phyloP scores from a whole-genome alignment of 2,888 invertebrate species.

The Parascotia fuliginaria region DNA sequence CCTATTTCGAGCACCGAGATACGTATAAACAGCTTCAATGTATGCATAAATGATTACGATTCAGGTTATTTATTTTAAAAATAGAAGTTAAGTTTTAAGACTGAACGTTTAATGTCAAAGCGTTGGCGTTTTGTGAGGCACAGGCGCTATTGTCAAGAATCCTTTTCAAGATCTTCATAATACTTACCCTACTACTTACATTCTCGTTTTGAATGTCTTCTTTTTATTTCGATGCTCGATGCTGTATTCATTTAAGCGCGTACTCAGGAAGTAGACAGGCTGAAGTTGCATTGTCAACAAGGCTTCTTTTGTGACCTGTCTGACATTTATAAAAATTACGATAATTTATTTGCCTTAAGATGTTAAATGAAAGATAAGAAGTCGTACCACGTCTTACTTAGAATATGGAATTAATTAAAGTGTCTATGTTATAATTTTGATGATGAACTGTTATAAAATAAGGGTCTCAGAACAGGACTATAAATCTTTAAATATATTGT shows the following conservation, averaged over 20 bases:
- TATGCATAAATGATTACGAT: slow-evolving; percentile 33
- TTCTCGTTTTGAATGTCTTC: slow-evolving; percentile 16
- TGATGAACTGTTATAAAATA: background rate
- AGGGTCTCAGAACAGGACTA: background rate
- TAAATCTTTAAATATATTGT: background rate
- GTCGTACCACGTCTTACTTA: background rate
- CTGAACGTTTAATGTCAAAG: slow-evolving; percentile 16
- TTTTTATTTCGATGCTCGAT: slow-evolving; percentile 41
- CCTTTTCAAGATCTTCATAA: slow-evolving; percentile 41
- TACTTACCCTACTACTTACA: slow-evolving; percentile 20
- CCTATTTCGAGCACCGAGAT: slow-evolving; percentile 57
- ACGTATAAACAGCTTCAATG: slow-evolving; percentile 28
- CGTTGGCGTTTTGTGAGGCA: slow-evolving; percentile 32
- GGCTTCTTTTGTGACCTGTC: slow-evolving; percentile 31
- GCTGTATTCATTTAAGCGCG: slow-evolving; percentile 50
- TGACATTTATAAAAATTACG: slow-evolving; percentile 29
- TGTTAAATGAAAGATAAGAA: background rate
- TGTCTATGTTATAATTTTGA: background rate
- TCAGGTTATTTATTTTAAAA: slow-evolving; percentile 14
- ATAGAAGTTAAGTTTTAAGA: slow-evolving; percentile 1
- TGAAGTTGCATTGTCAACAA: slow-evolving; percentile 36
- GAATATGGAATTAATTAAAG: slow-evolving; percentile 1
- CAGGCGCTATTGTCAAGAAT: slow-evolving; percentile 47
- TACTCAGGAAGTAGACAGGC: slow-evolving; percentile 41
- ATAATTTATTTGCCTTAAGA: slow-evolving; percentile 20